phyloP scores from a whole-genome alignment of 2,113 vertebrate species.

The Harpagus bidentatus region DNA sequence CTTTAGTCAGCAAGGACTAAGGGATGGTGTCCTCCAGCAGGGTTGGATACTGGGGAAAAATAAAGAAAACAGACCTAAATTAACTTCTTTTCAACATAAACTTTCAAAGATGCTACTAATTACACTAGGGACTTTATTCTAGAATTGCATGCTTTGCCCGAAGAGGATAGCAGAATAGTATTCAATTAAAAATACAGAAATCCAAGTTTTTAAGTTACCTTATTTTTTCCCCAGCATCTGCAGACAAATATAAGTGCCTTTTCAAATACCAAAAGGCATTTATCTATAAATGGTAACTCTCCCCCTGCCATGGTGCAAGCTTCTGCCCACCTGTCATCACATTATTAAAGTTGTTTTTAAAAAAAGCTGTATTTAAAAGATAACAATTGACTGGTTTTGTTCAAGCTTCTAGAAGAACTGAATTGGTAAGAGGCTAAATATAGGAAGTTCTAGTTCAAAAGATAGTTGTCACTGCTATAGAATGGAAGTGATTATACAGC shows the following conservation, averaged over 20 bases:
- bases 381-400: not conserved
- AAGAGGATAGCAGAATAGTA: not conserved
- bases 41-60: not conserved
- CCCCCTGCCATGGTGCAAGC: not conserved
- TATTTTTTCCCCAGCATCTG: not conserved
- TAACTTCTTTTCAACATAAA: not conserved
- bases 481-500: constrained; percentile 5
- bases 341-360: not conserved
- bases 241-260: not conserved
- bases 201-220: not conserved
- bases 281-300: not conserved
- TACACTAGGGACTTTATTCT: not conserved
- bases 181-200: not conserved
- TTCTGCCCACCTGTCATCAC: not conserved
- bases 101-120: not conserved
- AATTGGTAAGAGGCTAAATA: not conserved
- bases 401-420: not conserved
- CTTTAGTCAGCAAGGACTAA: not conserved
- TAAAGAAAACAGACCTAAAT: not conserved
- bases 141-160: not conserved
- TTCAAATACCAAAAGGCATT: not conserved
- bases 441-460: not conserved
- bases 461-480: not conserved
- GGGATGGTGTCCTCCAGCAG: not conserved
- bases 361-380: not conserved